Evolutionary conservation across 2,113 vertebrate genomes (phyloP).

Genomic region (Microcebus murinus): DNA sequence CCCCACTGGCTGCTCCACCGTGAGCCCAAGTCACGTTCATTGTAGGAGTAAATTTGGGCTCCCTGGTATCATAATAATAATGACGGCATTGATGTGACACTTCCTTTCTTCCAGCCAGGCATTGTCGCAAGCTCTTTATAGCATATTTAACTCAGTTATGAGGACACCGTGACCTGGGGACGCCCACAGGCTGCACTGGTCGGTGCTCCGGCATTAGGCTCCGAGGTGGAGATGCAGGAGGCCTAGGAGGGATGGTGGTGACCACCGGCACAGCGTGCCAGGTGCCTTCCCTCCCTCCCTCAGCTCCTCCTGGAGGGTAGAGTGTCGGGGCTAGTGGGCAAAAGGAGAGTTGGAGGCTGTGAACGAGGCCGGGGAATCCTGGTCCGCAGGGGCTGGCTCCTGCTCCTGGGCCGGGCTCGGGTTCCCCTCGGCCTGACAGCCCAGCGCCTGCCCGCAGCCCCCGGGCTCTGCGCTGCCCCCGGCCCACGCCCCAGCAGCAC

Average conservation of each 20-base stretch:
- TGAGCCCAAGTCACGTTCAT: accelerated
- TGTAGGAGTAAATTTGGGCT: not conserved
- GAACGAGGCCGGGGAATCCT: not conserved
- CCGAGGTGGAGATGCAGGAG: not conserved
- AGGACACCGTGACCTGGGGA: not conserved
- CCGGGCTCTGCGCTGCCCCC: not conserved
- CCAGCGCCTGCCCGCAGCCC: not conserved
- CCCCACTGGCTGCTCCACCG: not conserved
- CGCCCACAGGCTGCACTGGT: too few relatives aligned
- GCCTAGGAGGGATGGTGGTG: not conserved
- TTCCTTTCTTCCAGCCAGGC: not conserved
- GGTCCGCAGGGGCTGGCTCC: accelerated
- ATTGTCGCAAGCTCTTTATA: not conserved
- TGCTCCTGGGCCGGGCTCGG: not conserved
- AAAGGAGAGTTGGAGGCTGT: not conserved
- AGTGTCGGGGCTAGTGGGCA: not conserved
- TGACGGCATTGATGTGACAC: not conserved
- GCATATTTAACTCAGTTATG: accelerated
- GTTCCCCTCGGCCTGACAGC: not conserved
- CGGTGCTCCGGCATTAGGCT: not conserved
- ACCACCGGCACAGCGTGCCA: accelerated
- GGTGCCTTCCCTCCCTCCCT: not conserved
- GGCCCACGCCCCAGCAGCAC: too few relatives aligned
- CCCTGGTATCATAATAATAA: not conserved
- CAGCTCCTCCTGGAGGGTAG: too few relatives aligned